These are phyloP conservation scores for Glossosoma conforme DNA, from an alignment of 1,140 invertebrate genomes.

Conservation along the genomic window DNA sequence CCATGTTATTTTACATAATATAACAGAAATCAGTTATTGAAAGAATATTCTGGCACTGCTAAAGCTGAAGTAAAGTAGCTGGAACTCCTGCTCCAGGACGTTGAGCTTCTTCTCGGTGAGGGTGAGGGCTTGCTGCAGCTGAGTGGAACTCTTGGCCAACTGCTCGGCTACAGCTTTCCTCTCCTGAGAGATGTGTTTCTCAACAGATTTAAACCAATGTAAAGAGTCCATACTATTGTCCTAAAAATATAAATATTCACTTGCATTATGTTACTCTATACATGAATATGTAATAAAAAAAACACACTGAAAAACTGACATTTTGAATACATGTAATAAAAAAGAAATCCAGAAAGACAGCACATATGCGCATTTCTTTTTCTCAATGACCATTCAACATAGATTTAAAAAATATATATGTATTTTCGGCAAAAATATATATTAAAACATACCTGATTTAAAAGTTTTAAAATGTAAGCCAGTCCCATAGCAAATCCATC, in stretches of 20 bases:
- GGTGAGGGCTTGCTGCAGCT: conserved; percentile 89
- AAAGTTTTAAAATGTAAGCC: conserved; percentile 65
- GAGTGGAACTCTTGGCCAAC: conserved; percentile 43
- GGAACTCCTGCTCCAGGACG: conserved; percentile 83
- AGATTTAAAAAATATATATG: too few species aligned
- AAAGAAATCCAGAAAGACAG: too few species aligned
- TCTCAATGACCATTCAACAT: too few species aligned
- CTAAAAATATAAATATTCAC: conserved; percentile 30
- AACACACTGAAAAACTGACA: background rate
- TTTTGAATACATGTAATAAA: conserved; percentile 2
- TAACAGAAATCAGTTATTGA: conserved; percentile 41
- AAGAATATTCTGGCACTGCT: conserved; percentile 95
- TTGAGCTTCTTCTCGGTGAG: conserved; percentile 84
- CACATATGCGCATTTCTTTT: too few species aligned
- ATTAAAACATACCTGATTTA: conserved; percentile 61
- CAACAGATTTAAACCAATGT: conserved; percentile 93
- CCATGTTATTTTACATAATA: background rate
- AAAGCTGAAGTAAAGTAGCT: conserved; percentile 84
- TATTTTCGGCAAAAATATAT: too few species aligned
- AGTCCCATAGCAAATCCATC: conserved; percentile 97
- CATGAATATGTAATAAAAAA: conserved; percentile 25
- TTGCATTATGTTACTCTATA: background rate
- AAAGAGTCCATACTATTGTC: conserved; percentile 82
- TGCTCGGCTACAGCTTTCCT: conserved; percentile 54
- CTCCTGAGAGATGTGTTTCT: conserved; percentile 64